Evolutionary conservation across 2,888 invertebrate species (phyloP).

Genomic region (Plagodis pulveraria): DNA sequence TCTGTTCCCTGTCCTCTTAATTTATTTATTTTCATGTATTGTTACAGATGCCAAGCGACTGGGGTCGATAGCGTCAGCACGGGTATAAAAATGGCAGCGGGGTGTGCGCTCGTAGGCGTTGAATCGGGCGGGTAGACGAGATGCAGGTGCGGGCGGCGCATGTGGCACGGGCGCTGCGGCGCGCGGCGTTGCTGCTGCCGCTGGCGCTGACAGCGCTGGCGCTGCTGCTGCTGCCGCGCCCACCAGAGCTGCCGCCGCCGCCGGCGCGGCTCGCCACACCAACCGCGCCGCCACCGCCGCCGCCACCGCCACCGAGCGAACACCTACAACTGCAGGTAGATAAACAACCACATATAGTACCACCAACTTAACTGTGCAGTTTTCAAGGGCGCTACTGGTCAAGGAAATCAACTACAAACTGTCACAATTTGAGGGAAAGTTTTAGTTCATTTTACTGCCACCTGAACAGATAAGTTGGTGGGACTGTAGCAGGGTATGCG

Average conservation of each 20-base stretch:
- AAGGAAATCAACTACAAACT: too few relatives aligned
- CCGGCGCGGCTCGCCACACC: constrained; percentile 43
- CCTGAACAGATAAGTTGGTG: too few relatives aligned
- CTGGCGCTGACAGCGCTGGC: constrained; percentile 80
- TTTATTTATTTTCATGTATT: too few relatives aligned
- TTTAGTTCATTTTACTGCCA: too few relatives aligned
- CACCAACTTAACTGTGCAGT: too few relatives aligned
- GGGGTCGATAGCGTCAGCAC: constrained; percentile 11
- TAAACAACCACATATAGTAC: background rate
- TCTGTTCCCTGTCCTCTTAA: too few relatives aligned
- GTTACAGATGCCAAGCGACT: constrained; percentile 21
- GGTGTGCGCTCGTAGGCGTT: constrained; percentile 32
- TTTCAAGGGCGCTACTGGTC: too few relatives aligned
- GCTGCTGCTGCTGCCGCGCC: constrained; percentile 77
- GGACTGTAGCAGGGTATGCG: too few relatives aligned
- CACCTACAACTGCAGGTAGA: constrained; percentile 51
- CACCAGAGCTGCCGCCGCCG: constrained; percentile 59
- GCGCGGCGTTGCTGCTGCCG: constrained; percentile 78
- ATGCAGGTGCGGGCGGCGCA: constrained; percentile 77
- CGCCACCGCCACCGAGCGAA: constrained; percentile 44
- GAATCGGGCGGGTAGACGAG: constrained; percentile 38
- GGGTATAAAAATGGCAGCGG: constrained; percentile 31
- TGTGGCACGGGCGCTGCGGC: constrained; percentile 71
- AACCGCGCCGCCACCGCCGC: constrained; percentile 33
- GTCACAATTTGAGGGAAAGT: too few relatives aligned